These are phyloP conservation scores for Serripes groenlandicus DNA, from an alignment of 2,888 invertebrate genomes.

Conservation along the genomic window DNA sequence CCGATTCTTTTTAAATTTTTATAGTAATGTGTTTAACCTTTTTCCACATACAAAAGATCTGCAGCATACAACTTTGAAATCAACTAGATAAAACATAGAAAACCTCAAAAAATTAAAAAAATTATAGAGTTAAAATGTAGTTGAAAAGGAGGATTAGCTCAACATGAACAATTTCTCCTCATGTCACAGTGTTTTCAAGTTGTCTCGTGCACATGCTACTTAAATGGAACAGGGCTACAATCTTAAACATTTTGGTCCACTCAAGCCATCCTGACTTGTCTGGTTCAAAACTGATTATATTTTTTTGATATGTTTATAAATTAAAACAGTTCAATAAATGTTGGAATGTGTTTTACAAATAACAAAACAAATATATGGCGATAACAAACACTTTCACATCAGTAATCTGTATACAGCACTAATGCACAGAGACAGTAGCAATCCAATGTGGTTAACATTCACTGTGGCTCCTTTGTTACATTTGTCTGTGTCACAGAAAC, in stretches of 20 bases:
- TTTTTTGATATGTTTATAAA: too few species aligned
- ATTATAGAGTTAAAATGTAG: background rate
- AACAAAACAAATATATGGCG: background rate
- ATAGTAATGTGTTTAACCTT: too few species aligned
- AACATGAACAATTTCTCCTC: background rate
- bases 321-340: too few species aligned
- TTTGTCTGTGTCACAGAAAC: constrained; percentile 69
- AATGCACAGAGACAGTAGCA: constrained; percentile 1
- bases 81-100: too few species aligned
- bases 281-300: too few species aligned
- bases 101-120: too few species aligned
- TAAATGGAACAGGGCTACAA: too few species aligned
- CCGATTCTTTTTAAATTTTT: background rate
- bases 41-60: too few species aligned
- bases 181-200: background rate
- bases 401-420: background rate
- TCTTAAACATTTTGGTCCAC: too few species aligned
- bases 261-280: too few species aligned
- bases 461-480: constrained; percentile 60
- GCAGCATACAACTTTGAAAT: too few species aligned
- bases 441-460: constrained; percentile 5
- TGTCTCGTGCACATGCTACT: too few species aligned
- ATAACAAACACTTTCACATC: background rate
- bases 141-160: background rate
- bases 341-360: background rate